Evolutionary conservation across 2,797 vertebrate species (phyloP).

Genomic region (Cuculus canorus): DNA sequence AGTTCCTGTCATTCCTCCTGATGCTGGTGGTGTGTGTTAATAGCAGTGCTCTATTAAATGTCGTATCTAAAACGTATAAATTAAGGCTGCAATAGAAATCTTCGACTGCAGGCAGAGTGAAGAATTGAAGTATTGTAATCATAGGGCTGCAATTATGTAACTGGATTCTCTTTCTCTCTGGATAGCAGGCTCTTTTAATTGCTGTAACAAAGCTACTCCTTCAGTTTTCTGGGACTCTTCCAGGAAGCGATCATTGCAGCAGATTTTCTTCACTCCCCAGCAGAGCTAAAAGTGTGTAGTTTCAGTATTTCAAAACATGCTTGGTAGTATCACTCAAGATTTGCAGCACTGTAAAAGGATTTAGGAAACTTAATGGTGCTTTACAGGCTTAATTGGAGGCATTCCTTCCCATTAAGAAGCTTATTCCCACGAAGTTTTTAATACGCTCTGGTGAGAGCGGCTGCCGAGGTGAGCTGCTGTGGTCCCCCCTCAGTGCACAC

Average conservation of each 20-base stretch:
- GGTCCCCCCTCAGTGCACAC: not conserved
- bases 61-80: slow-evolving; percentile 9
- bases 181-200: slow-evolving; percentile 71
- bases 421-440: not conserved
- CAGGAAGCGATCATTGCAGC: slow-evolving; percentile 48
- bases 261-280: slow-evolving; percentile 59
- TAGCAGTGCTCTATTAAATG: slow-evolving; percentile 24
- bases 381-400: not conserved
- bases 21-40: not conserved
- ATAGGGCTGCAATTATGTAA: slow-evolving; percentile 76
- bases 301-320: slow-evolving; percentile 33
- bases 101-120: slow-evolving; percentile 37
- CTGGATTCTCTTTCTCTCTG: slow-evolving; percentile 57
- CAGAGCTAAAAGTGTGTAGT: slow-evolving; percentile 59
- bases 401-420: not conserved
- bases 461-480: not conserved
- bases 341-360: not conserved
- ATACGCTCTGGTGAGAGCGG: not conserved
- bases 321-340: slow-evolving; percentile 30
- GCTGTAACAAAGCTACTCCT: slow-evolving; percentile 74
- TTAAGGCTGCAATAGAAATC: slow-evolving; percentile 7
- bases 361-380: not conserved
- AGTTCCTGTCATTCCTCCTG: not conserved
- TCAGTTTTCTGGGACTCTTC: slow-evolving; percentile 65
- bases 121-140: slow-evolving; percentile 77